Percentiles rank a stretch among this genome's conserved stretches.
These are phyloP conservation scores for Endotricha flammealis DNA, from an alignment of 2,888 invertebrate species.

Conservation along the genomic window DNA sequence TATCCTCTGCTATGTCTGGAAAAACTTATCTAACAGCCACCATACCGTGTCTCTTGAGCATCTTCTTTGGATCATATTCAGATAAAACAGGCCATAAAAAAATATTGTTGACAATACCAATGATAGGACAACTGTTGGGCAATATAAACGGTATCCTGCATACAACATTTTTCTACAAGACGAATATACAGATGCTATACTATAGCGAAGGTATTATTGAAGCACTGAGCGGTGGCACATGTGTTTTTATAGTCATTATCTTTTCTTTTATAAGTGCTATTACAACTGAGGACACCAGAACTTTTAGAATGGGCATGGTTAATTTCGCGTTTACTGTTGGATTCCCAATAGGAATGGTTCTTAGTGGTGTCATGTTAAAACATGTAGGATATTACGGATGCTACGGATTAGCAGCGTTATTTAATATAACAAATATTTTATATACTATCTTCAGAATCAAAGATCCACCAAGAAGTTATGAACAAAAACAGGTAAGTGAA, in stretches of 20 bases:
- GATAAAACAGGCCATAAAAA: conserved; percentile 79
- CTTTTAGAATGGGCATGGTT: conserved; percentile 31
- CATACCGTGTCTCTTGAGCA: conserved; percentile 83
- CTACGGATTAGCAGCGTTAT: conserved; percentile 22
- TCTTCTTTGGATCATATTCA: conserved; percentile 86
- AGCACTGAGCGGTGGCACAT: conserved; percentile 27
- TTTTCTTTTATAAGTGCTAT: conserved; percentile 31
- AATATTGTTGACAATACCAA: conserved; percentile 84
- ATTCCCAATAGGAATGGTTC: conserved; percentile 29
- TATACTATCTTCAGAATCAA: conserved; percentile 24
- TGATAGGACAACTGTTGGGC: conserved; percentile 83
- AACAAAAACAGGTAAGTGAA: conserved; percentile 29
- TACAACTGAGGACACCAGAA: conserved; percentile 27
- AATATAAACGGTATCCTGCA: conserved; percentile 83
- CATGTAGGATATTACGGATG: conserved; percentile 28
- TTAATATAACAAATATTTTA: conserved; percentile 25
- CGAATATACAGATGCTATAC: conserved; percentile 52
- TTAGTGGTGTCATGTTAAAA: conserved; percentile 30
- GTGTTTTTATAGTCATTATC: conserved; percentile 23
- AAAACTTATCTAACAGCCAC: conserved; percentile 85
- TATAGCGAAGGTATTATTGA: conserved; percentile 28
- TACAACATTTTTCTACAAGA: conserved; percentile 41
- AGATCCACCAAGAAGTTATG: conserved; percentile 24
- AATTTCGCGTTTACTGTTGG: conserved; percentile 31
- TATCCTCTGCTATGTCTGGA: conserved; percentile 85